Evolutionary conservation across 2,888 invertebrate species (phyloP).

Genomic region (Mesoligia furuncula): DNA sequence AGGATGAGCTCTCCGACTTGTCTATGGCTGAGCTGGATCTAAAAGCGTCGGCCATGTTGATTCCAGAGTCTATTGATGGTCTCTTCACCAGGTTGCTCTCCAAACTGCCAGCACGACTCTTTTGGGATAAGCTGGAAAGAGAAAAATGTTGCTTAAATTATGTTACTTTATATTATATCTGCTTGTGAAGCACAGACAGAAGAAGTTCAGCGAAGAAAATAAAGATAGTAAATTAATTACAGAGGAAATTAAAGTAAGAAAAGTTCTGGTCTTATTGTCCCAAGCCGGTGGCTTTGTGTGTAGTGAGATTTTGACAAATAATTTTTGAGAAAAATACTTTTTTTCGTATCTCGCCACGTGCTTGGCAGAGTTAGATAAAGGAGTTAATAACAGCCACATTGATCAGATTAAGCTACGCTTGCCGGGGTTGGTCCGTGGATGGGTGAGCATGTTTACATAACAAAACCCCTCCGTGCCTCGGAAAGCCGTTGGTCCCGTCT

Average conservation of each 20-base stretch:
- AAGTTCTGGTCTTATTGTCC: not conserved
- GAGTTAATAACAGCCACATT: not conserved
- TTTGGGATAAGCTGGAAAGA: conserved; percentile 87
- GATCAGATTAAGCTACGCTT: too few relatives aligned
- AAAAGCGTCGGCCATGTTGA: conserved; percentile 92
- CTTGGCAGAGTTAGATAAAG: not conserved
- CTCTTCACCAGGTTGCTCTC: conserved; percentile 92
- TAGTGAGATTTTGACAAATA: not conserved
- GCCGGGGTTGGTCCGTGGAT: too few relatives aligned
- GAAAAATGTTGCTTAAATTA: not conserved
- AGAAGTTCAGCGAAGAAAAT: not conserved
- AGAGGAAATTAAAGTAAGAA: not conserved
- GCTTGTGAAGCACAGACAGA: too few relatives aligned
- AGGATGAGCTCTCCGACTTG: conserved; percentile 83
- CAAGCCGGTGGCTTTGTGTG: not conserved
- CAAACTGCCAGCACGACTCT: conserved; percentile 83
- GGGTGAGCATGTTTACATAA: too few relatives aligned
- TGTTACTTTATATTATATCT: too few relatives aligned
- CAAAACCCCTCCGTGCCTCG: too few relatives aligned
- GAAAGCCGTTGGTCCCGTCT: too few relatives aligned
- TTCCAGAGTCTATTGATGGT: conserved; percentile 95
- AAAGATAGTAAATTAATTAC: too few relatives aligned
- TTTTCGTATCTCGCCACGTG: not conserved
- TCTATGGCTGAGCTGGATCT: conserved; percentile 87
- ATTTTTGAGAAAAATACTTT: not conserved